Percentiles rank a stretch among this genome's conserved stretches.
Conservation (phyloP, 2,888 invertebrate genomes). For the Atrina japonica region DNA sequence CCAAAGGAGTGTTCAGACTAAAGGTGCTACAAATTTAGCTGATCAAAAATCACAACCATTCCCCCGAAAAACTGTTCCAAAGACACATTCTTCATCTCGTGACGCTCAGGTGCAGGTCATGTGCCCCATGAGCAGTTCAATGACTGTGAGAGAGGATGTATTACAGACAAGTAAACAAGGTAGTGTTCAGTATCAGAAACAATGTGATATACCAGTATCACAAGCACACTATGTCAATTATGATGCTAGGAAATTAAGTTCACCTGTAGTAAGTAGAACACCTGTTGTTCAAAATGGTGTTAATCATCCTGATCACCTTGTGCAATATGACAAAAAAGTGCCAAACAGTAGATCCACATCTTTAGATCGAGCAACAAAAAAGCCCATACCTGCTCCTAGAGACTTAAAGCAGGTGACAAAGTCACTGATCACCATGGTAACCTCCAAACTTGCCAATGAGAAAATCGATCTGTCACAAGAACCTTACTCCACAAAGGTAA, state of each 20-base stretch:
- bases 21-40: slow-evolving; percentile 2
- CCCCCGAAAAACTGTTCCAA: slow-evolving; percentile 54
- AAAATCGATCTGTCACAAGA: slow-evolving; percentile 76
- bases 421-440: slow-evolving; percentile 73
- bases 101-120: slow-evolving; percentile 64
- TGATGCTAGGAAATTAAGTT: not conserved
- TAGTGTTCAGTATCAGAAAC: slow-evolving; percentile 10
- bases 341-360: slow-evolving; percentile 17
- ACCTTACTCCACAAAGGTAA: slow-evolving; percentile 77
- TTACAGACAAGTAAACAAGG: slow-evolving; percentile 2
- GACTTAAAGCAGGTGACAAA: slow-evolving; percentile 62
- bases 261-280: not conserved
- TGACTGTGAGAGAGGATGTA: slow-evolving; percentile 1
- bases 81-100: slow-evolving; percentile 43
- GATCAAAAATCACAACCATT: slow-evolving; percentile 51
- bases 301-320: not conserved
- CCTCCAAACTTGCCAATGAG: slow-evolving; percentile 77
- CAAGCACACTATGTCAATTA: not conserved
- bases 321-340: slow-evolving; percentile 27
- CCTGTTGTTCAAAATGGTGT: slow-evolving; percentile 10
- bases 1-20: not conserved
- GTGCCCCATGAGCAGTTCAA: slow-evolving; percentile 53
- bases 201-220: not conserved
- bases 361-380: slow-evolving; percentile 1
- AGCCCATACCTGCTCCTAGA: slow-evolving; percentile 15